Evolutionary conservation across 2,888 invertebrate genomes (phyloP).

Genomic region (Salticus scenicus): DNA sequence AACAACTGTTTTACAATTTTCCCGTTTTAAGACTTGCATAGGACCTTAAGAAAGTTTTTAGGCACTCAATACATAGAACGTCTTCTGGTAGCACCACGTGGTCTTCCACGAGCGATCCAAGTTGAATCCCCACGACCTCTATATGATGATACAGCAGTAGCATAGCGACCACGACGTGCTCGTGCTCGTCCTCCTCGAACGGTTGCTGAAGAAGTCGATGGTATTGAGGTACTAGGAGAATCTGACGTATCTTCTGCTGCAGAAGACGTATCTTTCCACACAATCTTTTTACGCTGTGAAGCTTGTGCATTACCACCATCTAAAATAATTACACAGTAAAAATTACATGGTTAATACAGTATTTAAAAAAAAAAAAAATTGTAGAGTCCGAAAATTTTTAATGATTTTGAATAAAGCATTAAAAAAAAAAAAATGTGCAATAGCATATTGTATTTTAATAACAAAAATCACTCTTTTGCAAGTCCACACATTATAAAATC

Average conservation of each 20-base stretch:
- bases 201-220: background rate
- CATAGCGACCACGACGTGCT: slow-evolving; percentile 4
- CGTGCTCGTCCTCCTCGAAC: slow-evolving; percentile 29
- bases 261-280: slow-evolving; percentile 30
- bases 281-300: slow-evolving; percentile 45
- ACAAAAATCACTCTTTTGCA: too few species aligned
- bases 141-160: background rate
- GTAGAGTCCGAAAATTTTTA: background rate
- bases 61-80: slow-evolving; percentile 42
- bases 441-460: too few species aligned
- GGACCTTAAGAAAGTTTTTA: background rate
- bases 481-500: too few species aligned
- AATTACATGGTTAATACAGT: too few species aligned
- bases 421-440: background rate
- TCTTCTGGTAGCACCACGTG: slow-evolving; percentile 21
- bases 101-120: slow-evolving; percentile 14
- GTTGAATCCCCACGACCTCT: slow-evolving; percentile 22
- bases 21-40: background rate
- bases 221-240: background rate
- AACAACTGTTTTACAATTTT: background rate
- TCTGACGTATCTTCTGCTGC: background rate
- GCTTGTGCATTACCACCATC: background rate
- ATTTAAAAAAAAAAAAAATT: background rate
- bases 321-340: background rate
- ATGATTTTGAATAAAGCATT: too few species aligned